Percentiles rank a stretch among this genome's conserved stretches.
Evolutionary conservation across 2,888 invertebrate genomes (phyloP).

Genomic region (Pardosa pseudoannulata): DNA sequence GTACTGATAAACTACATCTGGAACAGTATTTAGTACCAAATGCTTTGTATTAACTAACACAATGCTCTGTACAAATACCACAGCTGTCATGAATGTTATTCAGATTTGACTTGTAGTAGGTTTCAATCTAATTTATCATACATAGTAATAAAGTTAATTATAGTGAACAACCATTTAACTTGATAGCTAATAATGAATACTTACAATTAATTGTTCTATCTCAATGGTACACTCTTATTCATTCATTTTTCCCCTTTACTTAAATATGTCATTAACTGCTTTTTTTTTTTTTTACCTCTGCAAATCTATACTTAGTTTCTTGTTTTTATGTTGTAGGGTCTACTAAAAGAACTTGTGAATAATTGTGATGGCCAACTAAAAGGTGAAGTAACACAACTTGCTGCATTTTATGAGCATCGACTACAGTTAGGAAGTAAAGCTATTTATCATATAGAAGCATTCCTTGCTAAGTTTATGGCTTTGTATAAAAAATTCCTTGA

Average conservation of each 20-base stretch:
- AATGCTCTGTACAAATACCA: no score
- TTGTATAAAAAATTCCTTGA: constrained; percentile 93
- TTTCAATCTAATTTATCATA: no score
- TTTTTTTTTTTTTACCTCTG: not conserved
- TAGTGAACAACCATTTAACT: no score
- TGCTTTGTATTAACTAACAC: no score
- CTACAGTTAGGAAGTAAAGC: constrained; percentile 94
- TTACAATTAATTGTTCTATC: no score
- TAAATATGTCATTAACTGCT: not conserved
- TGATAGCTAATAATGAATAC: no score
- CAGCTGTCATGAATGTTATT: no score
- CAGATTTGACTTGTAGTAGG: no score
- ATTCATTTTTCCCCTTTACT: not conserved
- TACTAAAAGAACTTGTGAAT: constrained; percentile 88
- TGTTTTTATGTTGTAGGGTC: constrained; percentile 79
- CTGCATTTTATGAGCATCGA: constrained; percentile 94
- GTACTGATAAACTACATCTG: no score
- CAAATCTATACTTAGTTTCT: not conserved
- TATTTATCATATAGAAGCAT: constrained; percentile 98
- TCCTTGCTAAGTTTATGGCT: constrained; percentile 97
- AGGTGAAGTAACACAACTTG: constrained; percentile 88
- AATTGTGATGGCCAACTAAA: constrained; percentile 95
- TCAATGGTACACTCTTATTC: no score
- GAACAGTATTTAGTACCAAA: no score
- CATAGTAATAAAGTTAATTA: no score